These are phyloP conservation scores for Stictocephala bisonia DNA, from an alignment of 2,888 invertebrate species.

Conservation along the genomic window DNA sequence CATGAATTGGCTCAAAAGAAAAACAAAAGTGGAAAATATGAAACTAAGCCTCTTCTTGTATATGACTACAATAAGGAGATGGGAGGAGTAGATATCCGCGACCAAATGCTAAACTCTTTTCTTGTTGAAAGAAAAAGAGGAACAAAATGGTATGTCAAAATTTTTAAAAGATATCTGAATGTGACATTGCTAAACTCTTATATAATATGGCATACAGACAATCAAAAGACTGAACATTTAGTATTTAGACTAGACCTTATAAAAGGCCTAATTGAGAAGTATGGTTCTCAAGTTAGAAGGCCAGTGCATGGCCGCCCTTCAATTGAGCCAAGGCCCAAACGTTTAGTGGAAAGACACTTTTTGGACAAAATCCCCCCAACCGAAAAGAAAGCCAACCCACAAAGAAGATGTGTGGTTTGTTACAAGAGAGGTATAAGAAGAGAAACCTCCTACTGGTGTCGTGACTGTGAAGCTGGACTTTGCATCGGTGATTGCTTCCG, in stretches of 20 bases:
- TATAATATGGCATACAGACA: slow-evolving; percentile 12
- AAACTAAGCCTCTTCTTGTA: slow-evolving; percentile 17
- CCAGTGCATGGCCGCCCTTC: slow-evolving; percentile 12
- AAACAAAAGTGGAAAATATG: slow-evolving; percentile 6
- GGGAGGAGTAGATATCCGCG: slow-evolving; percentile 24
- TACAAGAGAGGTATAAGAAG: slow-evolving; percentile 6
- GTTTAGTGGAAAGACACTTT: slow-evolving; percentile 28
- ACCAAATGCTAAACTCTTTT: slow-evolving; percentile 29
- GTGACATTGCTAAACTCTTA: slow-evolving; percentile 31
- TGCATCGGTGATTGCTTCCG: slow-evolving; percentile 22
- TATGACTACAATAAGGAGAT: slow-evolving; percentile 29
- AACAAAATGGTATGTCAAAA: slow-evolving; percentile 27
- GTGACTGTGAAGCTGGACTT: slow-evolving; percentile 20
- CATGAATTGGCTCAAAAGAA: background rate
- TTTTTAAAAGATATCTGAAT: slow-evolving; percentile 19
- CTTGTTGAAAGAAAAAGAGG: slow-evolving; percentile 25
- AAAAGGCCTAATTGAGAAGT: background rate
- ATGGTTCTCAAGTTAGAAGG: background rate
- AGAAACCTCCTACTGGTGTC: slow-evolving; percentile 28
- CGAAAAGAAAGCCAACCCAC: slow-evolving; percentile 14
- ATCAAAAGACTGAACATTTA: background rate
- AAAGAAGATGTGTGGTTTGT: slow-evolving; percentile 26
- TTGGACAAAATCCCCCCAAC: slow-evolving; percentile 26
- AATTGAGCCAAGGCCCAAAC: slow-evolving; percentile 1
- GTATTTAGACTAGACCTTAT: background rate